These are phyloP conservation scores for Lottia scabra DNA, from an alignment of 2,888 invertebrate species.

Conservation along the genomic window DNA sequence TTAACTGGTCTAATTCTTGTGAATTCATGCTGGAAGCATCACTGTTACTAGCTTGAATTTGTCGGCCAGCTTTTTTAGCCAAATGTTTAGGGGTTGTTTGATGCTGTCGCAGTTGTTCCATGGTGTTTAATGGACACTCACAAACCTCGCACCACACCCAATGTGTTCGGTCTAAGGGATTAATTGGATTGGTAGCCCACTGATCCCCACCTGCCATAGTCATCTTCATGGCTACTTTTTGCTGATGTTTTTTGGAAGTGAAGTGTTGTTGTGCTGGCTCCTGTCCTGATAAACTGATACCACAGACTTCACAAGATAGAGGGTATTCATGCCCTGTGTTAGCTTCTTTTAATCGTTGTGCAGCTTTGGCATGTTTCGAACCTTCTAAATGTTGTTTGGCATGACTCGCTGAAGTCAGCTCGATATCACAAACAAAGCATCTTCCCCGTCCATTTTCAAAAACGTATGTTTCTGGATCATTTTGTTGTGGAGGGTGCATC, in stretches of 20 bases:
- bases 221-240: constrained; percentile 22
- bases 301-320: constrained; percentile 46
- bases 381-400: constrained; percentile 36
- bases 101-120: constrained; percentile 41
- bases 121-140: constrained; percentile 41
- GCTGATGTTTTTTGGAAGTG: constrained; percentile 46
- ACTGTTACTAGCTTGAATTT: too few species aligned
- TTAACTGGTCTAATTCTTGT: too few species aligned
- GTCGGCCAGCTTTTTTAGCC: too few species aligned
- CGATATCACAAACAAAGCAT: constrained; percentile 36
- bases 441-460: constrained; percentile 33
- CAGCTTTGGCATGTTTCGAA: constrained; percentile 30
- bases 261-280: constrained; percentile 51
- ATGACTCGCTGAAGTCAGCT: constrained; percentile 32
- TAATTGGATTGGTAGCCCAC: constrained; percentile 2
- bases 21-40: too few species aligned
- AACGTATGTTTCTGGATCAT: constrained; percentile 14
- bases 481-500: not conserved
- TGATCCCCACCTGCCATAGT: constrained; percentile 2
- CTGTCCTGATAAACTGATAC: constrained; percentile 44
- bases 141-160: constrained; percentile 47
- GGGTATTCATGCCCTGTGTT: constrained; percentile 20
- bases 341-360: constrained; percentile 13
- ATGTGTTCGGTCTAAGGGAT: too few species aligned
- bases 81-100: constrained; percentile 38